A percentile compares a stretch with the other conserved stretches of the same genome.
Conservation (phyloP, 2,113 vertebrate species). For the Isurus oxyrinchus region DNA sequence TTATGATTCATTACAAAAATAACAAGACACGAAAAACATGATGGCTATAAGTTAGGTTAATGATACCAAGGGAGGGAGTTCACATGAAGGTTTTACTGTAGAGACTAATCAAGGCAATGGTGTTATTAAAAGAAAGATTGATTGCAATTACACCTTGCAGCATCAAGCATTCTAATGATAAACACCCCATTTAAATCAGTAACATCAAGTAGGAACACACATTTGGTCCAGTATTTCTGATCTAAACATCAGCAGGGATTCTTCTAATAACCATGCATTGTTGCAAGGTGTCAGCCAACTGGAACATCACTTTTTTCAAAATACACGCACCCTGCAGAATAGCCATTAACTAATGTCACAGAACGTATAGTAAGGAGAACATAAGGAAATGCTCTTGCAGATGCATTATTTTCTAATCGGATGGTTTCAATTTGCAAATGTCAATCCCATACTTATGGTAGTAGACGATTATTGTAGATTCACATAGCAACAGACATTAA, state of each 20-base stretch:
- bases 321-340: background rate
- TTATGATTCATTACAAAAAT: slow-evolving; percentile 16
- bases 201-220: background rate
- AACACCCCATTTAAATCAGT: background rate
- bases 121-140: background rate
- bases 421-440: slow-evolving; percentile 5
- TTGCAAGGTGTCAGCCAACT: background rate
- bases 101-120: slow-evolving; percentile 1
- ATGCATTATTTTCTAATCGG: background rate
- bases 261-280: background rate
- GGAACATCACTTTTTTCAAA: background rate
- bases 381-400: background rate
- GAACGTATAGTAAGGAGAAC: background rate
- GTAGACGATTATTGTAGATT: background rate
- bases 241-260: background rate
- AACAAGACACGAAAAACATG: slow-evolving; percentile 27
- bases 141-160: slow-evolving; percentile 3
- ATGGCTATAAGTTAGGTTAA: slow-evolving; percentile 8
- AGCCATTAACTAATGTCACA: background rate
- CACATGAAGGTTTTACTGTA: background rate
- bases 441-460: background rate
- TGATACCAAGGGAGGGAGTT: background rate
- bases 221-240: background rate
- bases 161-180: background rate
- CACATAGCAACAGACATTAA: background rate